Base-by-base conservation (phyloP, 2,113 vertebrate species). In the Lota lota region DNA sequence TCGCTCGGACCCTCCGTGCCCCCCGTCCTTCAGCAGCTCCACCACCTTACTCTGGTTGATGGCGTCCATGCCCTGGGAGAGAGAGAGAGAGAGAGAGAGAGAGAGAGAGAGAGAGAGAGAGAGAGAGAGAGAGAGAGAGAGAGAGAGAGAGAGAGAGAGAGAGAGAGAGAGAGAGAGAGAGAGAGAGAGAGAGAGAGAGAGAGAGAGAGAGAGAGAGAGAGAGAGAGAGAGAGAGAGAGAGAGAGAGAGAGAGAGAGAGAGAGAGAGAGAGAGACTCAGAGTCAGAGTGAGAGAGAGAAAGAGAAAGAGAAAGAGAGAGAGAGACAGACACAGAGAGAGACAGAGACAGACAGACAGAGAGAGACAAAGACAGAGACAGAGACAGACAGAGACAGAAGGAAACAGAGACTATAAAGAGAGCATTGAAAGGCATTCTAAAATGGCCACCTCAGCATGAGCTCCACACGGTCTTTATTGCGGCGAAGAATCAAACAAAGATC, bases 1-100 rank as follows among this genome's bases (percentile, higher is more conserved):
- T 20, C 88, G 85, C 70, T 94, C 91, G 2, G 79, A 72, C 3
- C 87, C 90, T 22, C 88, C 88, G 0, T 70, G 57, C 5, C 72
- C 70, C 3, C 93, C 90, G 0, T 95, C 94, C 83, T 95, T 96
- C 72, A 96, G 88, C 71, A 96, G 87, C 80, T 95, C 94, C 79
- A 95, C 94, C 80, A 95, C 93, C 71, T 94, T 95, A 73, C 93
- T 95, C 90, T 95, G 94, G 88, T 94, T 94, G 0, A 94, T 92
- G 5, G 94, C 93, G 40, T 96, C 94, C 14, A 94, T 91, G 15
- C 94, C 95, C 94, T 96, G 73, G 65, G 62, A 68, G 16, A 14
- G 62, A 15, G 7, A 33, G 4, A 33, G 28, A 33, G 28, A 33
- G 28, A 33, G 28, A 33, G 28, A 33, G 4, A 33, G 28, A 33